Evolutionary conservation across 1,140 invertebrate species (phyloP).

Genomic region (Cyrtorhinus lividipennis): DNA sequence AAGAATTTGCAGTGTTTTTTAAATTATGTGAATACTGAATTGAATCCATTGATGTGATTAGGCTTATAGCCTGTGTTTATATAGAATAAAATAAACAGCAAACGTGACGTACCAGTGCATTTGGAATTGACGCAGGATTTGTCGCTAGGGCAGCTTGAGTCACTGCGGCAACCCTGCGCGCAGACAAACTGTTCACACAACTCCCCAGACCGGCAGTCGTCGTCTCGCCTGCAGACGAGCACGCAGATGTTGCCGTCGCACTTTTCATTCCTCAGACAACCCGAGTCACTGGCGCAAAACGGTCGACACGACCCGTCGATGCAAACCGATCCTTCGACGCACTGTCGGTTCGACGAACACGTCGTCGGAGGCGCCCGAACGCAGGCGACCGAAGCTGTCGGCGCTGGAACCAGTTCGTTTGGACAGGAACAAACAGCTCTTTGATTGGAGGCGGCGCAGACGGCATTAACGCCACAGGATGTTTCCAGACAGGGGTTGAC

Average conservation of each 20-base stretch:
- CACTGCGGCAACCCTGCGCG: slow-evolving; percentile 60
- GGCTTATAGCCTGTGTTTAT: too few relatives aligned
- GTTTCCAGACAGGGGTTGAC: slow-evolving; percentile 51
- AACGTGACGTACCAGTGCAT: slow-evolving; percentile 43
- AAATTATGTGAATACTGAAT: too few relatives aligned
- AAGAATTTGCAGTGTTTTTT: too few relatives aligned
- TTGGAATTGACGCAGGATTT: slow-evolving; percentile 57
- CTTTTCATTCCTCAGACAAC: slow-evolving; percentile 65
- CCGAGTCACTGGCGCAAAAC: slow-evolving; percentile 54
- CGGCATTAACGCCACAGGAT: slow-evolving; percentile 70
- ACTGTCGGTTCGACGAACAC: slow-evolving; percentile 59
- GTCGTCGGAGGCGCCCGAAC: slow-evolving; percentile 51
- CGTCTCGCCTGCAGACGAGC: slow-evolving; percentile 54
- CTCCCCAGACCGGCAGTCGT: slow-evolving; percentile 68
- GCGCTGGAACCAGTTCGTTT: slow-evolving; percentile 63
- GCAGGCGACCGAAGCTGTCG: slow-evolving; percentile 66
- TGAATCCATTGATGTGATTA: too few relatives aligned
- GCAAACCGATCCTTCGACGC: slow-evolving; percentile 50
- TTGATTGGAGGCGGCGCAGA: slow-evolving; percentile 64
- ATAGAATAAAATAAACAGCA: too few relatives aligned
- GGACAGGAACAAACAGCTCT: slow-evolving; percentile 66
- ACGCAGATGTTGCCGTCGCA: slow-evolving; percentile 42
- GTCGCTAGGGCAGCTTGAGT: slow-evolving; percentile 53
- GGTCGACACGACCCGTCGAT: slow-evolving; percentile 51
- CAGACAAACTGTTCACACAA: slow-evolving; percentile 69